These are phyloP conservation scores for Oryctes rhinoceros DNA, from an alignment of 1,140 invertebrate species.

Conservation along the genomic window DNA sequence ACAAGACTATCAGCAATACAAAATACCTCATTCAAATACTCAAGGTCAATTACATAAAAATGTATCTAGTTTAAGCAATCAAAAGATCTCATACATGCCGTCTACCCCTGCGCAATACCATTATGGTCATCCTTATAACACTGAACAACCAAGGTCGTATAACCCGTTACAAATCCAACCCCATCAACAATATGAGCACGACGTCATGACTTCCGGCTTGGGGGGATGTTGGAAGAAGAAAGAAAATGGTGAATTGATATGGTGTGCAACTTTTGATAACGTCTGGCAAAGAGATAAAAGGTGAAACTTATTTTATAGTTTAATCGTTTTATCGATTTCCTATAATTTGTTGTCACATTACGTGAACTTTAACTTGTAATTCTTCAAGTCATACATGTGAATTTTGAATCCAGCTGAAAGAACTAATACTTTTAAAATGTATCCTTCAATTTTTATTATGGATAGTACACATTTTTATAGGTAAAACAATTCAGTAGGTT, in stretches of 20 bases:
- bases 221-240: conserved; percentile 59
- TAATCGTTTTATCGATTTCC: neutral
- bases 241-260: conserved; percentile 58
- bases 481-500: no score
- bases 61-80: conserved; percentile 14
- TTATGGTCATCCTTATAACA: conserved; percentile 49
- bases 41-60: conserved; percentile 27
- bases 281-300: conserved; percentile 58
- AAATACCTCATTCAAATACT: conserved; percentile 23
- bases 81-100: conserved; percentile 10
- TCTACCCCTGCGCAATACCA: conserved; percentile 18
- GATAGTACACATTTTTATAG: no score
- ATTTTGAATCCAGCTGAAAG: no score
- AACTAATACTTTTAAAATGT: no score
- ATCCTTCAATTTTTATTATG: no score
- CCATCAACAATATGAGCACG: conserved; percentile 60
- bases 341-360: no score
- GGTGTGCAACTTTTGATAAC: conserved; percentile 54
- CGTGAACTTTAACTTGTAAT: no score
- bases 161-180: conserved; percentile 58
- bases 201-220: conserved; percentile 55
- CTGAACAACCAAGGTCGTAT: conserved; percentile 42
- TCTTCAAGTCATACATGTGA: no score
- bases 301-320: conserved; percentile 45
- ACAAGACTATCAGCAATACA: neutral